Percentiles rank a stretch among this genome's conserved stretches.
These are phyloP conservation scores for Enteromius fasciolatus DNA, from an alignment of 2,797 vertebrate species.

Conservation along the genomic window DNA sequence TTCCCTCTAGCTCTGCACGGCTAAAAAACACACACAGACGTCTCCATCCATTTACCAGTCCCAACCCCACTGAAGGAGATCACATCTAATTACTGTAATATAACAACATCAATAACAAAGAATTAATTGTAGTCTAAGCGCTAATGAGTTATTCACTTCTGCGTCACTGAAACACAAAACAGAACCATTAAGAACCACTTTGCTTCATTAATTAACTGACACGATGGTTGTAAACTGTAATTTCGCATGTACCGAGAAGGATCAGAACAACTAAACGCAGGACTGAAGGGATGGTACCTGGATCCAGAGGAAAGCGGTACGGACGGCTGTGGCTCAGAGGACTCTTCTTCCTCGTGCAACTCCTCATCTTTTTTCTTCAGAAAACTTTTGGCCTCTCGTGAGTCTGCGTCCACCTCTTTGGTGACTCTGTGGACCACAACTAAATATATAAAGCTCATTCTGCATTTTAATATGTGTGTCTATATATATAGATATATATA, in stretches of 20 bases:
- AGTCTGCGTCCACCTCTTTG: too few relatives aligned
- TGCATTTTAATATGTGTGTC: too few relatives aligned
- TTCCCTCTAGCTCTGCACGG: slow-evolving; percentile 20
- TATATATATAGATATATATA: too few relatives aligned
- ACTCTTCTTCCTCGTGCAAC: too few relatives aligned
- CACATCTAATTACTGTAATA: slow-evolving; percentile 44
- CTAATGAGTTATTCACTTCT: slow-evolving; percentile 29
- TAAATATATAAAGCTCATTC: too few relatives aligned
- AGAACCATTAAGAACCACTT: slow-evolving; percentile 34
- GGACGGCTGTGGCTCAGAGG: too few relatives aligned
- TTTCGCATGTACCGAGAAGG: background rate
- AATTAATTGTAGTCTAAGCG: slow-evolving; percentile 31
- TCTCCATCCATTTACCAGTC: slow-evolving; percentile 25
- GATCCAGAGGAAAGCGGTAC: too few relatives aligned
- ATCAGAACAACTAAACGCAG: too few relatives aligned
- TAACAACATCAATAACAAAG: slow-evolving; percentile 40
- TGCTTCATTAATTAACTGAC: slow-evolving; percentile 38
- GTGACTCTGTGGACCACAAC: too few relatives aligned
- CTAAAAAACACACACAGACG: slow-evolving; percentile 32
- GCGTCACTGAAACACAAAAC: slow-evolving; percentile 18
- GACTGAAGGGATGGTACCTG: too few relatives aligned
- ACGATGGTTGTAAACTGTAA: background rate
- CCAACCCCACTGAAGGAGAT: slow-evolving; percentile 33
- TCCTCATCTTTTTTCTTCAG: too few relatives aligned
- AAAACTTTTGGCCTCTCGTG: too few relatives aligned